Percentiles rank a stretch among this genome's conserved stretches.
Conservation (phyloP, 2,888 invertebrate species). For the Neoscelio sp. region DNA sequence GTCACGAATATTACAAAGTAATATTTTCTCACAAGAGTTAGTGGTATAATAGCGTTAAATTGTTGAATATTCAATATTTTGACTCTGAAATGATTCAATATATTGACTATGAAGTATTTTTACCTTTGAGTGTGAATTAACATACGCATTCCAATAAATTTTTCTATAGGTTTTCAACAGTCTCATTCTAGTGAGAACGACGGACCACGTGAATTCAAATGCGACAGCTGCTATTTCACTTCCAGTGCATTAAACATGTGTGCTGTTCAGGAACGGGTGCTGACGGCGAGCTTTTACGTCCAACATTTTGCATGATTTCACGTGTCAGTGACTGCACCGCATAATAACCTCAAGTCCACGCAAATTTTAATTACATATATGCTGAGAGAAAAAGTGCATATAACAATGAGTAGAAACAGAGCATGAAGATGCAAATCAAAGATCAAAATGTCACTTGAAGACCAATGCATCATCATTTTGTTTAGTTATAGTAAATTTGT, state of each 20-base stretch:
- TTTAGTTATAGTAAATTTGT: constrained; percentile 1
- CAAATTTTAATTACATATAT: constrained; percentile 77
- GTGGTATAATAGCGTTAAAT: not conserved
- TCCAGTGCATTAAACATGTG: constrained; percentile 76
- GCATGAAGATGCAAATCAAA: constrained; percentile 24
- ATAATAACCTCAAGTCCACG: constrained; percentile 75
- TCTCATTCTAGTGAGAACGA: constrained; percentile 64
- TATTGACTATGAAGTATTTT: constrained; percentile 59
- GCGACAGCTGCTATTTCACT: constrained; percentile 78
- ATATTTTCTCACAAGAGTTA: not conserved
- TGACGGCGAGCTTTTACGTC: constrained; percentile 75
- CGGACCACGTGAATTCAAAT: constrained; percentile 73
- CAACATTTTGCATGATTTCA: constrained; percentile 78
- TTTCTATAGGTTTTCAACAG: constrained; percentile 68
- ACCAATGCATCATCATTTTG: constrained; percentile 2
- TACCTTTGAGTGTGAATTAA: constrained; percentile 32
- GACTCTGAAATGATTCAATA: constrained; percentile 43
- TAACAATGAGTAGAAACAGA: constrained; percentile 29
- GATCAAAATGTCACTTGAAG: constrained; percentile 1
- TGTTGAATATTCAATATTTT: not conserved
- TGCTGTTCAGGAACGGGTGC: constrained; percentile 72
- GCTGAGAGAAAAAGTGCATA: constrained; percentile 57
- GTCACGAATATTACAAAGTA: no score
- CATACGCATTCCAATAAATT: constrained; percentile 39
- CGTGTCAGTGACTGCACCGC: constrained; percentile 76